Base-by-base conservation (phyloP, 2,888 invertebrate genomes). In the Oxyteleia sp. region DNA sequence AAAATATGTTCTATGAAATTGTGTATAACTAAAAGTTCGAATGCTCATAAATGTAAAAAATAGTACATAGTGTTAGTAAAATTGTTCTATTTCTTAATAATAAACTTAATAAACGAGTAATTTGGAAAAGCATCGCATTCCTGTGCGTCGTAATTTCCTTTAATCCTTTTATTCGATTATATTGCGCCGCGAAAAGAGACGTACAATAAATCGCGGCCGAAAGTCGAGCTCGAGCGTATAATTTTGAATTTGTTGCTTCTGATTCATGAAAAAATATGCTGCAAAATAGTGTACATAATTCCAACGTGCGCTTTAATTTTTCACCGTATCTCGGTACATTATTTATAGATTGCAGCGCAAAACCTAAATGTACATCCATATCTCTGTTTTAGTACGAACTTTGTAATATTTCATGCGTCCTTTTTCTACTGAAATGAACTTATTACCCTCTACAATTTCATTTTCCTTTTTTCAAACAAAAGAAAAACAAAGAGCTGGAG, bases 331-430 rank as follows among this genome's bases (percentile, higher is more conserved):
- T 10, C 57, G 49, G 47, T 49, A 10, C 71, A 57, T 71, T 79
- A 71, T 79, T 79, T 79, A 79, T 64, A 71, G 57, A 71, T 79
- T 15, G 55, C 64, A 16, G 69, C 7, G 47, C 38, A 71, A 71
- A 57, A 79, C 57, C 79, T 57, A 71, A 63, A 71, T 38, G 71
- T 64, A 47, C 55, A 41, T 38, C 45, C 61, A 15, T 63, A 69
- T 55, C 61, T 74, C 63, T 32, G 45, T 15, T 64, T 74, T 66
- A 23, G 55, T 26, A 15, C 32, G 18, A 23, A 16, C 43, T n/a
- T 51, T 38, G 64, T 51, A 47, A 64, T 75, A 53, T 64, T 75
- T 75, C 57, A 75, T 47, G 23, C 47, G 35, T 51, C 47, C 29
- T 64, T 75, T 75, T 75, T 47, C 63, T 47, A 53, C 53, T 41